Base-by-base conservation (phyloP, 2,113 vertebrate genomes). In the Garra rufa region DNA sequence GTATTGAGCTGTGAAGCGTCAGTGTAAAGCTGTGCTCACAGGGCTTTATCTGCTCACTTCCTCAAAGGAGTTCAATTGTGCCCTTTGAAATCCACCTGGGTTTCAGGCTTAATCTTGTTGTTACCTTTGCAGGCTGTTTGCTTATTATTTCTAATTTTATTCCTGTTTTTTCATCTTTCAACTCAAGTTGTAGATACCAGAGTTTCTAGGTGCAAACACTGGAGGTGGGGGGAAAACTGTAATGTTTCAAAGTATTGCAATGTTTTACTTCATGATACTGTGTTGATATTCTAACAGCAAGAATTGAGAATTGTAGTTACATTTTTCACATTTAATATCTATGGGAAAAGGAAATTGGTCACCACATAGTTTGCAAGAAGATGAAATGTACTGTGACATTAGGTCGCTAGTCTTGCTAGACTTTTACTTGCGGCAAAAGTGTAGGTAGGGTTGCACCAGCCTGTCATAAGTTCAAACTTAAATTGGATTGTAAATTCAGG, bases 1-100 rank as follows among this genome's bases (percentile, higher is more conserved):
- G 38, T 52, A n/a, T 80, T 74, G 69, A 85, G 67, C 76, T 38
- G 44, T 38, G 48, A 81, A 81, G 67, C 52, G 48, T 61, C 13
- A 78, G 55, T 70, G 52, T 76, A 83, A 83, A 71, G 52, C 81
- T 63, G 30, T 30, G 52, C 50, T 70, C 41, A 48, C 30, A 30
- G n/a, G 46, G 43, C 52, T 75, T 87, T n/a, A 81, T 59, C 76
- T 57, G 19, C 79, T 34, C 46, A n/a, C 24, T n/a, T 76, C n/a
- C 69, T 70, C 55, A 65, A 38, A 83, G 67, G 24, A 30, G 71
- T 79, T 52, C 14, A 76, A n/a, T 75, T 69, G 43, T 43, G 69
- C 69, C n/a, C 55, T 81, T 70, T 79, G 79, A 86, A 76, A 86
- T 86, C 43, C 78, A 76, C 59, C 79, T 82, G 46, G n/a, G 43